phyloP scores from a whole-genome alignment of 2,888 invertebrate genomes.

The Alloplasta piceator region DNA sequence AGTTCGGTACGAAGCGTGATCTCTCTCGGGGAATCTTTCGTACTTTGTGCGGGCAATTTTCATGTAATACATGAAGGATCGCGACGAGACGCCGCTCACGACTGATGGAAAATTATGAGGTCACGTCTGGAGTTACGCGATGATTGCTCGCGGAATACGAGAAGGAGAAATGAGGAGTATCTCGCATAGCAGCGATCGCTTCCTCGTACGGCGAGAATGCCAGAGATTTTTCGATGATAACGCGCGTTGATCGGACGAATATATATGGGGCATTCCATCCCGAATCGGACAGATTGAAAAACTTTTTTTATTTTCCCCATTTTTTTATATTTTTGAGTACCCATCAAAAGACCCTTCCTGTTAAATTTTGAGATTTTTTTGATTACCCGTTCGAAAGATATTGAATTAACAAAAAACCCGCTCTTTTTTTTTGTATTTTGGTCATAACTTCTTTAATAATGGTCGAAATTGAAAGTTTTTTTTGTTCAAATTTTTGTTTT shows the following conservation, averaged over 20 bases:
- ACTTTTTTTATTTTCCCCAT: no score
- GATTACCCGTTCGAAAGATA: no score
- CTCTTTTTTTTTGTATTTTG: no score
- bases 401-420: no score
- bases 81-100: slow-evolving; percentile 13
- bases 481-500: no score
- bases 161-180: background rate
- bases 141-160: slow-evolving; percentile 18
- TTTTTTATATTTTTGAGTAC: no score
- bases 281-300: no score
- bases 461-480: no score
- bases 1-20: slow-evolving; percentile 28
- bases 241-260: slow-evolving; percentile 14
- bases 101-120: slow-evolving; percentile 61
- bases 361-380: no score
- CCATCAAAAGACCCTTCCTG: no score
- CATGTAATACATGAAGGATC: slow-evolving; percentile 4
- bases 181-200: slow-evolving; percentile 23
- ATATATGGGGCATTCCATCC: background rate
- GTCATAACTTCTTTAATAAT: no score
- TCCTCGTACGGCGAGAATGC: slow-evolving; percentile 35
- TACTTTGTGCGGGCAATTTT: slow-evolving; percentile 1
- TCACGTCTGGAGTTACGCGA: slow-evolving; percentile 57
- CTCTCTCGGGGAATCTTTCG: background rate
- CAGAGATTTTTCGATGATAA: slow-evolving; percentile 39